Percentiles rank a stretch among this genome's conserved stretches.
These are phyloP conservation scores for Xestia sexstrigata DNA, from an alignment of 2,888 invertebrate species.

Conservation along the genomic window DNA sequence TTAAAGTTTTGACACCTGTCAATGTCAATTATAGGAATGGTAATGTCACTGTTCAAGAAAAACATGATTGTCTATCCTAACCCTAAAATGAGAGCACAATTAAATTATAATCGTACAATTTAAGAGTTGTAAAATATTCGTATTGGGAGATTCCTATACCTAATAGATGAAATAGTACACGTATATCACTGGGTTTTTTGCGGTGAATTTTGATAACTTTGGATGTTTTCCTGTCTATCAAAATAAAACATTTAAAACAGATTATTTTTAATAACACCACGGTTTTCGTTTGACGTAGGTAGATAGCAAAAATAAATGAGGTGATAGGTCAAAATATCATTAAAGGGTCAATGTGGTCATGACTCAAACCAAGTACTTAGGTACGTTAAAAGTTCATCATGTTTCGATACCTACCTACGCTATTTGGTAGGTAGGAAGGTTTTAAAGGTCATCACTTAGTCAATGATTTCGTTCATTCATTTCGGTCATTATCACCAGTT, in stretches of 20 bases:
- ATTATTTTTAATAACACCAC: background rate
- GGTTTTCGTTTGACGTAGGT: background rate
- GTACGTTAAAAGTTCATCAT: constrained; percentile 4
- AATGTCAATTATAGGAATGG: constrained; percentile 6
- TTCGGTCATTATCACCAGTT: background rate
- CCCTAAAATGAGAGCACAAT: background rate
- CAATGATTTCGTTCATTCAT: too few relatives aligned
- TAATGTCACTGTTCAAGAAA: background rate
- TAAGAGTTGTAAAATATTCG: background rate
- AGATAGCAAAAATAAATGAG: background rate
- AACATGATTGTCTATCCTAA: background rate
- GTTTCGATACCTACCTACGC: constrained; percentile 1
- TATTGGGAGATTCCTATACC: background rate
- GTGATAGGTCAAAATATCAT: constrained; percentile 7
- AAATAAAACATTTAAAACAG: background rate
- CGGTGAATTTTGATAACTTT: background rate
- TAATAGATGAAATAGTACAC: background rate
- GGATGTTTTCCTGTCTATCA: background rate
- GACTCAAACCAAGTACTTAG: too few relatives aligned
- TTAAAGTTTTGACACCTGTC: constrained; percentile 7
- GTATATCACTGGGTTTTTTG: background rate
- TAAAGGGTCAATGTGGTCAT: constrained; percentile 8
- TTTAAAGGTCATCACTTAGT: background rate
- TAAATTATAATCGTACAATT: background rate
- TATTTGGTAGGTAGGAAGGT: background rate